These are phyloP conservation scores for Stegodyphus mimosarum DNA, from an alignment of 1,140 invertebrate genomes.

Conservation along the genomic window DNA sequence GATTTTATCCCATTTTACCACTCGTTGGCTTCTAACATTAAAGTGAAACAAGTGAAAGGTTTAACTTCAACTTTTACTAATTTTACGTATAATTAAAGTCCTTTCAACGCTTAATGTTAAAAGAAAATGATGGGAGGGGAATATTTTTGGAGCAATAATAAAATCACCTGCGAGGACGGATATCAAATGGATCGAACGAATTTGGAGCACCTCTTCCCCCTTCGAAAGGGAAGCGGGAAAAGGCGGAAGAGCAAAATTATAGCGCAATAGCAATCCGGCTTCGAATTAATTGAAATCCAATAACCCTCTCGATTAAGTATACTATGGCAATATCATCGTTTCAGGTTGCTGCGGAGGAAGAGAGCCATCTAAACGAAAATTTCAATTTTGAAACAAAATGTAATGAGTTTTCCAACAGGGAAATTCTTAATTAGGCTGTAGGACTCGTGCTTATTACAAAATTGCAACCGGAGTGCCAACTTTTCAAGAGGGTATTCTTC, in stretches of 20 bases:
- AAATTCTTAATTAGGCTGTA: constrained; percentile 21
- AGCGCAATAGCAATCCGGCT: constrained; percentile 16
- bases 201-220: neutral
- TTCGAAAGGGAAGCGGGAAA: neutral
- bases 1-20: no score
- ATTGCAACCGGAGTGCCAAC: constrained; percentile 8
- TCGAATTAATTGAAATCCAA: constrained; percentile 60
- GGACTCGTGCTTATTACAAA: constrained; percentile 27
- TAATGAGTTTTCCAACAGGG: constrained; percentile 53
- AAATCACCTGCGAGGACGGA: neutral
- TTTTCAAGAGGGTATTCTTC: constrained; percentile 6
- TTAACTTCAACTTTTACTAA: no score
- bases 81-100: no score
- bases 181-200: neutral
- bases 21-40: no score
- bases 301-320: constrained; percentile 32
- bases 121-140: no score
- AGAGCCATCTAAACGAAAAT: constrained; percentile 46
- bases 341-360: neutral
- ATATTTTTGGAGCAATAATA: constrained; percentile 2
- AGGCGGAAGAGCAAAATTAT: neutral
- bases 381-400: constrained; percentile 61
- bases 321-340: constrained; percentile 28
- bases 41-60: no score
- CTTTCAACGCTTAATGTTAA: no score